Evolutionary conservation across 2,888 invertebrate genomes (phyloP).

Genomic region (Ophion slaviceki): DNA sequence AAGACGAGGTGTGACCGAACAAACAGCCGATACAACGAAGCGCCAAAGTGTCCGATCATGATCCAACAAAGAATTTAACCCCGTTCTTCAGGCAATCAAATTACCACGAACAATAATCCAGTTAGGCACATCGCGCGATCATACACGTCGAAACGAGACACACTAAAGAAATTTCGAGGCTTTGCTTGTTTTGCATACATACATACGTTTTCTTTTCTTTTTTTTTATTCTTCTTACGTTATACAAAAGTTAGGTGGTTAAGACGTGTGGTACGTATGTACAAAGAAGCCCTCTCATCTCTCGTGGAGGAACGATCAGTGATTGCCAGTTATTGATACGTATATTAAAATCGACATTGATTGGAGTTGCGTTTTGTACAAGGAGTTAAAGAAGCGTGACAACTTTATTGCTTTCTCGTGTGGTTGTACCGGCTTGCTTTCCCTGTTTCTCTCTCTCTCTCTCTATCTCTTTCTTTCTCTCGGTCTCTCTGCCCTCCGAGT

Average conservation of each 20-base stretch:
- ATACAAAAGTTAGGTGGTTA: background rate
- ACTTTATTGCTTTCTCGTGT: conserved; percentile 70
- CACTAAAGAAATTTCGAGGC: background rate
- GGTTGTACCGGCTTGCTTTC: conserved; percentile 82
- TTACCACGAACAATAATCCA: background rate
- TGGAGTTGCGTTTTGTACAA: conserved; percentile 82
- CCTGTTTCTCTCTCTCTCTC: conserved; percentile 13
- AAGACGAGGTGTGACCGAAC: conserved; percentile 51
- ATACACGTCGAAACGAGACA: conserved; percentile 6
- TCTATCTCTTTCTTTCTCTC: background rate
- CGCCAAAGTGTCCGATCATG: conserved; percentile 69
- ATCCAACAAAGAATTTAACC: conserved; percentile 37
- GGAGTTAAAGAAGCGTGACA: conserved; percentile 53
- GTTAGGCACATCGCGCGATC: background rate
- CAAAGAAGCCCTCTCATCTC: conserved; percentile 31
- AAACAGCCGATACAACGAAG: conserved; percentile 81
- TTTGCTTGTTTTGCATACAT: background rate
- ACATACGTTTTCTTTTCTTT: background rate
- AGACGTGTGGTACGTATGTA: conserved; percentile 12
- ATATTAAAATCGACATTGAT: conserved; percentile 72
- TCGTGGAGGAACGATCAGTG: conserved; percentile 61
- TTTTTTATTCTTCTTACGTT: conserved; percentile 4
- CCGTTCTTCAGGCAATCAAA: conserved; percentile 52
- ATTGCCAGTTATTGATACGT: conserved; percentile 79
- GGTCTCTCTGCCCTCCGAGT: conserved; percentile 16